Evolutionary conservation across 2,888 invertebrate species (phyloP), one percentile per base, ranked within the genome.

Genomic region (Bellardia pandia): DNA sequence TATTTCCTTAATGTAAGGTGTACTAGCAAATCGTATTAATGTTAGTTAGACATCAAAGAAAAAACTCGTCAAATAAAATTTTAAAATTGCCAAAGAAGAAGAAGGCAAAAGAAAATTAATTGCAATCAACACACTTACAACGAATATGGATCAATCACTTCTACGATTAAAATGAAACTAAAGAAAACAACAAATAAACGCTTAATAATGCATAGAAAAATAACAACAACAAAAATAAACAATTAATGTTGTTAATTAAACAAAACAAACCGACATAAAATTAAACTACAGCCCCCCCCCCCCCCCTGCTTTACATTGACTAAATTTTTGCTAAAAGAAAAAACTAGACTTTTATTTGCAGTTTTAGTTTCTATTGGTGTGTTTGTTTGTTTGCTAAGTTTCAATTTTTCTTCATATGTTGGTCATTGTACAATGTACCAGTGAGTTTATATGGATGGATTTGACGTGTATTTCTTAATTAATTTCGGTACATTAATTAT

Each of bases 401-500:
- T 53, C 13, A 42, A 40, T 64, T 64, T 80, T 71, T 53, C 56
- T 45, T 33, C n/a, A 7, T n/a, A 48, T 33, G 69, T 71, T 75
- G 68, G 62, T 77, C 75, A 76, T 69, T 83, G 81, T 66, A 56
- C 64, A 33, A 71, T 37, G 30, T 56, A 53, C 23, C 23, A 23
- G 23, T 56, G 23, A 6, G 14, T 56, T 9, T 23, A 56, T 56
- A 71, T 86, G 76, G 74, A 78, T 76, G 79, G 16, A 81, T 76
- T 87, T 87, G 81, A 82, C 78, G 87, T 78, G 74, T 78, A 87
- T 87, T 85, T 84, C 85, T 87, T 87, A 87, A 87, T 87, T 87
- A 87, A 78, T 87, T 85, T 82, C 69, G 81, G 72, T 66, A 81
- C 87, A 87, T 74, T 87, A 78, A 87, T 87, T 85, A 87, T 75